These are phyloP conservation scores for Styela clava DNA, from an alignment of 23 tunicate species.

Conservation along the genomic window DNA sequence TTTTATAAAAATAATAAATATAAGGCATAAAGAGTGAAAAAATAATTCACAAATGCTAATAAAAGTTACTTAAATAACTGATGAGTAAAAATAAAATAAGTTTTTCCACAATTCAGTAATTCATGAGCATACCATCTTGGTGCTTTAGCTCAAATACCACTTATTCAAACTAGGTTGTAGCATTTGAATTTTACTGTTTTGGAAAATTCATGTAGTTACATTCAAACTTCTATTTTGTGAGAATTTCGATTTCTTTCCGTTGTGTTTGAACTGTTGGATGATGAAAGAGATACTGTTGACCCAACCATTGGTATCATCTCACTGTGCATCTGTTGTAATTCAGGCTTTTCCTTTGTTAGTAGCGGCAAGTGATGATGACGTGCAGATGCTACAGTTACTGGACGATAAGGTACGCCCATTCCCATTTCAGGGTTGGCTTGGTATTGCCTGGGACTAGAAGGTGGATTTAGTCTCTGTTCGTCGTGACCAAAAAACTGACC, in stretches of 20 bases:
- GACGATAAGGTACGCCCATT: slow-evolving; percentile 27
- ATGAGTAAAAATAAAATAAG: too few relatives aligned
- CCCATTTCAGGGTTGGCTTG: not conserved
- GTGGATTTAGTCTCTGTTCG: not conserved
- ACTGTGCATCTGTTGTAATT: not conserved
- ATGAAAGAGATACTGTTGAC: slow-evolving; percentile 20
- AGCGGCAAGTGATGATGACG: slow-evolving; percentile 6
- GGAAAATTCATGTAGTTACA: too few relatives aligned
- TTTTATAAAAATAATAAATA: too few relatives aligned
- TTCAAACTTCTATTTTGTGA: slow-evolving; percentile 12
- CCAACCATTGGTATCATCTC: not conserved
- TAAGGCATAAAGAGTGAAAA: not conserved
- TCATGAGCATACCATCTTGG: too few relatives aligned
- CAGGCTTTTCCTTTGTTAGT: slow-evolving; percentile 7
- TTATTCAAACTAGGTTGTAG: too few relatives aligned
- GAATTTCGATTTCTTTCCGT: not conserved
- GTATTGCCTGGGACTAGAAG: slow-evolving; percentile 21
- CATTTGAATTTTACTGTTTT: too few relatives aligned
- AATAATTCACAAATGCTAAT: not conserved
- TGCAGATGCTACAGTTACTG: slow-evolving; percentile 30
- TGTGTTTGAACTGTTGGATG: not conserved
- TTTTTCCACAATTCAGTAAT: too few relatives aligned
- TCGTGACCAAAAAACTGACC: not conserved
- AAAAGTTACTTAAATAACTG: not conserved
- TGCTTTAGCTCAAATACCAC: too few relatives aligned